phyloP scores from a whole-genome alignment of 2,113 vertebrate species.

The Rhynchopsitta pachyrhyncha region DNA sequence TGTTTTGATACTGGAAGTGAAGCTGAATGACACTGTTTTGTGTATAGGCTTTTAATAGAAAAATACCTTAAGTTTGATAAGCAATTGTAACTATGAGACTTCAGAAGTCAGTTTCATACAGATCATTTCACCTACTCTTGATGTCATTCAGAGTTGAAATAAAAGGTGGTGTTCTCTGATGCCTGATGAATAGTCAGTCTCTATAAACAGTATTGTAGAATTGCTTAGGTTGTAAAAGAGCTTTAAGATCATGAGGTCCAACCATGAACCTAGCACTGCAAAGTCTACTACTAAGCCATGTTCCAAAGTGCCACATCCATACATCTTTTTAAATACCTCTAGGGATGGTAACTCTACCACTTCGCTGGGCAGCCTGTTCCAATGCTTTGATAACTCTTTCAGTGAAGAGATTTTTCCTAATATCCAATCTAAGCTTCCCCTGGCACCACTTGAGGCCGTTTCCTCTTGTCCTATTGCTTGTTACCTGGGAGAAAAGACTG shows the following conservation, averaged over 20 bases:
- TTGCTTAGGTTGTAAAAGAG: not conserved
- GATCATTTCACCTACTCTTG: not conserved
- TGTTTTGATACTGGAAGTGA: not conserved
- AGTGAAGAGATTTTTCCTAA: not conserved
- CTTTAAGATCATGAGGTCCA: not conserved
- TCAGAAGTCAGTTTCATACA: not conserved
- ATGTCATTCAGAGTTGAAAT: not conserved
- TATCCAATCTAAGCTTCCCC: not conserved
- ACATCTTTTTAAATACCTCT: not conserved
- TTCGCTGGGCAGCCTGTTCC: not conserved
- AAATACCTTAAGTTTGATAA: not conserved
- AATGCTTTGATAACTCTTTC: not conserved
- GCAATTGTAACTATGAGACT: not conserved
- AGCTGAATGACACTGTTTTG: not conserved
- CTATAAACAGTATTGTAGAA: not conserved
- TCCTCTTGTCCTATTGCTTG: not conserved
- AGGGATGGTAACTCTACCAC: not conserved
- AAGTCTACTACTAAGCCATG: not conserved
- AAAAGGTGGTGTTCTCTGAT: not conserved
- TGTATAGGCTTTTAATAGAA: not conserved
- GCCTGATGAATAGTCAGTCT: not conserved
- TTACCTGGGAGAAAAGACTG: not conserved
- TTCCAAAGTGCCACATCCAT: not conserved
- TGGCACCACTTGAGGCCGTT: not conserved
- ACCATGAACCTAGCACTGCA: fast-evolving